Evolutionary conservation across 1,140 invertebrate genomes (phyloP), one percentile per base, ranked within the genome.

Genomic region (Cherax destructor): DNA sequence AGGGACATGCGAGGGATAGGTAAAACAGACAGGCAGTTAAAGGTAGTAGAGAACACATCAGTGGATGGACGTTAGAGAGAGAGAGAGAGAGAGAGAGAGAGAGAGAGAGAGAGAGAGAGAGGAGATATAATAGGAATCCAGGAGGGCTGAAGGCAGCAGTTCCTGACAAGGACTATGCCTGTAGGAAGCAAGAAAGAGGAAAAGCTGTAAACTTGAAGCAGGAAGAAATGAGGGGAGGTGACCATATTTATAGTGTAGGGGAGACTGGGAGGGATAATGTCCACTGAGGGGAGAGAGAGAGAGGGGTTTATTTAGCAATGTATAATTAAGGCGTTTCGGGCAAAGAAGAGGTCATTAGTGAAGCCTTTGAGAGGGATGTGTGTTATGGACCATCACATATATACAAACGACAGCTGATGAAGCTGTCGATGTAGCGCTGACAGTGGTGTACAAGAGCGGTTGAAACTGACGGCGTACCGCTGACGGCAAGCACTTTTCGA

Each of bases 251-350:
- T 11, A 77, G 76, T 47, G 76, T 49, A 79, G 77, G 77, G 24
- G 47, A 49, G 50, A 50, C 18, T 6, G 47, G 47, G 77, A 79
- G 50, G 30, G 80, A 83, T 24, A 81, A 24, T 41, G 79, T 52
- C 21, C 6, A 49, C n/a, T 24, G 52, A 24, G 21, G 80, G 18
- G 80, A 83, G 50, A 65, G 59, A 61, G 80, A 47, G 30, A 61
- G 80, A 41, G n/a, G 56, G 52, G 81, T 41, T 79, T 79, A 79
- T 79, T 79, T 79, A 79, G 77, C 77, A 79, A 47, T 41, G 77
- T 49, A 47, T 79, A 79, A 79, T 79, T 79, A 50, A 47, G 77
- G 77, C 50, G 77, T 79, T 79, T 79, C 47, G 77, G 21, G 41
- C 11, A 7, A 10, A 79, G 77, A 30, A 79, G 49, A 21, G 77